Percentiles rank a stretch among this genome's conserved stretches.
Conservation (phyloP, 2,888 invertebrate species). For the Sphaerophoria taeniata region DNA sequence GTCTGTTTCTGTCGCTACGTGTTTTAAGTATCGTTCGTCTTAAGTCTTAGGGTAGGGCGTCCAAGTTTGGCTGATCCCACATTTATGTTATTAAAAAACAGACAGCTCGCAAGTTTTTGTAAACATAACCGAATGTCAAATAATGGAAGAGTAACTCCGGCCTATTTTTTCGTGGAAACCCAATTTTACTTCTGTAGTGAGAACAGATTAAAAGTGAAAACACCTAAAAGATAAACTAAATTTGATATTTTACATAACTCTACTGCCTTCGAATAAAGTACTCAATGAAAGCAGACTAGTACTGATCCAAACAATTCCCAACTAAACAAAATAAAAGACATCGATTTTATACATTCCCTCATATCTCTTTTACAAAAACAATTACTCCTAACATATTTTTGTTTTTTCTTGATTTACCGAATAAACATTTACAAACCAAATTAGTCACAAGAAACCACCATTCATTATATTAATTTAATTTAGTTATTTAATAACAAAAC, state of each 20-base stretch:
- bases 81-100: no score
- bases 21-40: no score
- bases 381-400: constrained; percentile 6
- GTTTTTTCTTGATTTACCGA: constrained; percentile 35
- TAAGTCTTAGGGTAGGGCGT: no score
- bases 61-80: no score
- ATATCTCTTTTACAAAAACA: not conserved
- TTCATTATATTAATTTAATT: constrained; percentile 51
- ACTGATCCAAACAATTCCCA: constrained; percentile 22
- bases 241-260: not conserved
- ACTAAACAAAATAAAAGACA: constrained; percentile 11
- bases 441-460: constrained; percentile 61
- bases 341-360: constrained; percentile 61
- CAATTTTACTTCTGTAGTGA: no score
- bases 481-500: constrained; percentile 13
- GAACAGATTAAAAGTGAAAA: no score
- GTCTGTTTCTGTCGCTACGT: no score
- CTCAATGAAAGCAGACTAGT: not conserved
- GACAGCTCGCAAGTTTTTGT: no score
- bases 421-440: constrained; percentile 35
- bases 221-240: no score
- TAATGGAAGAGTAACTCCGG: no score
- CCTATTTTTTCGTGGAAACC: no score
- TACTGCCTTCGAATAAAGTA: constrained; percentile 21
- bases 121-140: no score